Conservation (phyloP, 1,140 invertebrate genomes). For the Microplitis demolitor region DNA sequence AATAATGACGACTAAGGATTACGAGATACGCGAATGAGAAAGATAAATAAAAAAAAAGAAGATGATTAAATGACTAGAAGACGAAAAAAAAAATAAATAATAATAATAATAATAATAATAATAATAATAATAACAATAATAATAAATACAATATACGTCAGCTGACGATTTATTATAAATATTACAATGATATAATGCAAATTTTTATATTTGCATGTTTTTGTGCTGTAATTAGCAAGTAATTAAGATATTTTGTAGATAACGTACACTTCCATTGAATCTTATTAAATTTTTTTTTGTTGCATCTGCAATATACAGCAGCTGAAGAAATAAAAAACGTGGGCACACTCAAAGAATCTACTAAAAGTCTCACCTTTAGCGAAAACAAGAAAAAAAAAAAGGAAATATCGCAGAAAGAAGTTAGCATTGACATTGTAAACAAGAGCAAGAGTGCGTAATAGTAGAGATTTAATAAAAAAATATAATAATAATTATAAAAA, state of each 20-base stretch:
- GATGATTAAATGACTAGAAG: background rate
- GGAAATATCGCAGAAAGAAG: conserved; percentile 3
- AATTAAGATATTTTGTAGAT: conserved; percentile 63
- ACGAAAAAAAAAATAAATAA: background rate
- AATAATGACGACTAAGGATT: background rate
- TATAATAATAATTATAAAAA: background rate
- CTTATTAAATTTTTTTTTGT: conserved; percentile 42
- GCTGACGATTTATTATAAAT: conserved; percentile 57
- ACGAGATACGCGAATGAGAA: background rate
- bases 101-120: background rate
- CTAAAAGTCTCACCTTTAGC: conserved; percentile 30
- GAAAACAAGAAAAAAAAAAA: conserved; percentile 14
- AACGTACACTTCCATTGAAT: conserved; percentile 57
- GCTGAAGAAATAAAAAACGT: conserved; percentile 26
- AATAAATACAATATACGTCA: conserved; percentile 27
- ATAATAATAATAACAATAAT: conserved; percentile 1
- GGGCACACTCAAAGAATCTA: conserved; percentile 18
- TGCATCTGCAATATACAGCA: conserved; percentile 28
- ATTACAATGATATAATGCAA: conserved; percentile 58
- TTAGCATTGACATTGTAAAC: background rate
- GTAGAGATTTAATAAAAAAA: conserved; percentile 17
- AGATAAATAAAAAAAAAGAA: conserved; percentile 4
- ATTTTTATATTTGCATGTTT: conserved; percentile 61
- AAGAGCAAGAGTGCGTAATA: background rate
- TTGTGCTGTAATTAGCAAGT: conserved; percentile 62